Conservation (phyloP, 2,113 vertebrate species). For the Rhizomys pruinosus region DNA sequence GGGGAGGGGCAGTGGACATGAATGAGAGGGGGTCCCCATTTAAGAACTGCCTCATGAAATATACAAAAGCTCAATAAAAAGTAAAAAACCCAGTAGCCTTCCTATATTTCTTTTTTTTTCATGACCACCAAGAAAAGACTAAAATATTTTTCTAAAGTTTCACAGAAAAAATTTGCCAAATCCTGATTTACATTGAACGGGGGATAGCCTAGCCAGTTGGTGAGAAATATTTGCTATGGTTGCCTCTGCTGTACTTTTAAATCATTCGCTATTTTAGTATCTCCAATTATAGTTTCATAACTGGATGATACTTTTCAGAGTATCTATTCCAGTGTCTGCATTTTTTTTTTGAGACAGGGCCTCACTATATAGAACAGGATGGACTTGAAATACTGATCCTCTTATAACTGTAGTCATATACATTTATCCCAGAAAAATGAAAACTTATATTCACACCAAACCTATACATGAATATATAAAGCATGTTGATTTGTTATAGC, state of each 20-base stretch:
- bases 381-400: background rate
- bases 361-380: background rate
- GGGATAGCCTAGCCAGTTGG: background rate
- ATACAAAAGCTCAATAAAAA: too few relatives aligned
- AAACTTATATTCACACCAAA: conserved; percentile 14
- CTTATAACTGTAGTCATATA: background rate
- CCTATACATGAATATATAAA: background rate
- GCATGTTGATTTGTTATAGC: conserved; percentile 17
- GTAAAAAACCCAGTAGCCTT: too few relatives aligned
- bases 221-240: conserved; percentile 32
- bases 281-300: conserved; percentile 12
- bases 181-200: background rate
- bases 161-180: too few relatives aligned
- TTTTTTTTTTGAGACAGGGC: background rate
- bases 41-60: too few relatives aligned
- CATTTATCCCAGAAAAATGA: conserved; percentile 38
- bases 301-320: conserved; percentile 28
- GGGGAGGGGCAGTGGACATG: too few relatives aligned
- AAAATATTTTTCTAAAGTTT: too few relatives aligned
- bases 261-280: conserved; percentile 1
- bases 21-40: too few relatives aligned
- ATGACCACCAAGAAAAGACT: too few relatives aligned
- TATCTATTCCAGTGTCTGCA: background rate
- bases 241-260: conserved; percentile 49
- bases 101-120: too few relatives aligned